Evolutionary conservation across 2,888 invertebrate species (phyloP).

Genomic region (Zygaena filipendulae): DNA sequence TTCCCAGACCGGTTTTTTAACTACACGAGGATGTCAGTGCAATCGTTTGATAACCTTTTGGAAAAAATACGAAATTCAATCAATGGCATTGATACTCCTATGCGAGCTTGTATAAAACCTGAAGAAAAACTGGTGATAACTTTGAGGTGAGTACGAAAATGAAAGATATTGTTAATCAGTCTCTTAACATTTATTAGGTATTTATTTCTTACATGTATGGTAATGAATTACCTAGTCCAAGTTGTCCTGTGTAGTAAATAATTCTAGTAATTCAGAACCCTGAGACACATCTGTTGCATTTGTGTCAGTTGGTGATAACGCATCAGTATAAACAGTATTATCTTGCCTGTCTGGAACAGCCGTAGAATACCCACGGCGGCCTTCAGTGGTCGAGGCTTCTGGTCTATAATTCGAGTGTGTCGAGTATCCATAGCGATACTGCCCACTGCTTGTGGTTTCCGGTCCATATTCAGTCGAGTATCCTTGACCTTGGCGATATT

Average conservation of each 20-base stretch:
- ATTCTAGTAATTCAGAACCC: constrained; percentile 22
- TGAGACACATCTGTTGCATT: constrained; percentile 22
- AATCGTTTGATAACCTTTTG: constrained; percentile 19
- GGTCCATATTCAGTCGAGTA: constrained; percentile 20
- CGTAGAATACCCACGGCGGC: constrained; percentile 18
- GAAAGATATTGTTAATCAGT: constrained; percentile 18
- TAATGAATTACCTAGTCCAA: constrained; percentile 15
- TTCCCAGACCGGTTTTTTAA: constrained; percentile 21
- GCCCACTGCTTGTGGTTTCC: constrained; percentile 19
- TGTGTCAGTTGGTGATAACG: constrained; percentile 22
- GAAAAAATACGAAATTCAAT: constrained; percentile 18
- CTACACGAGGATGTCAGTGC: constrained; percentile 20
- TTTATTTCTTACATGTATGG: constrained; percentile 18
- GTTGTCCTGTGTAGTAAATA: constrained; percentile 18
- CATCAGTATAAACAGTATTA: constrained; percentile 20
- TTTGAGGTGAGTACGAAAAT: constrained; percentile 20
- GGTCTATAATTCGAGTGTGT: constrained; percentile 21
- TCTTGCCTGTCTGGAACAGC: constrained; percentile 21
- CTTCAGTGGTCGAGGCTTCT: constrained; percentile 20
- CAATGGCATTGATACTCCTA: constrained; percentile 19
- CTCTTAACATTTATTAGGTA: constrained; percentile 18
- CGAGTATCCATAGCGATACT: constrained; percentile 18
- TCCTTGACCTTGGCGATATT: constrained; percentile 21
- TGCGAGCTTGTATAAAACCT: constrained; percentile 18
- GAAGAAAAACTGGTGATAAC: constrained; percentile 21